Evolutionary conservation across 2,888 invertebrate species (phyloP).

Genomic region (Euclidia mi): DNA sequence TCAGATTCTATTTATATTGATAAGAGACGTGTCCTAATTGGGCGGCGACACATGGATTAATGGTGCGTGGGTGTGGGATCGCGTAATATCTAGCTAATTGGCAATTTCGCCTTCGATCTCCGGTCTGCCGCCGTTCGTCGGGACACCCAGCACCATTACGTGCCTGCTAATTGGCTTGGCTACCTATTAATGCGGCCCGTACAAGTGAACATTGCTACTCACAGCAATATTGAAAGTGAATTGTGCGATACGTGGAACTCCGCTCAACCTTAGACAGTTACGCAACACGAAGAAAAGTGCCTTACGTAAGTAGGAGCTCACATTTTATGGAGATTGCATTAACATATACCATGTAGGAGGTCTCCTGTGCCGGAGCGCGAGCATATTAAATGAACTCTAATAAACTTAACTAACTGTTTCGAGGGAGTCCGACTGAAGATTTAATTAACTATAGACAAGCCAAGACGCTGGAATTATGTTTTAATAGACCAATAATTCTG

Average conservation of each 20-base stretch:
- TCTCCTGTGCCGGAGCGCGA: constrained; percentile 18
- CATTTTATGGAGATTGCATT: constrained; percentile 41
- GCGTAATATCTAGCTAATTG: constrained; percentile 81
- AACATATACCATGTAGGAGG: constrained; percentile 25
- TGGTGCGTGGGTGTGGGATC: constrained; percentile 51
- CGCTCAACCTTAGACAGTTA: not conserved
- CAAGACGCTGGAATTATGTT: not conserved
- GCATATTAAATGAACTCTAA: constrained; percentile 24
- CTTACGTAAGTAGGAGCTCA: constrained; percentile 1
- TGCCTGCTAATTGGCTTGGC: constrained; percentile 65
- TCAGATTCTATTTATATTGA: constrained; percentile 38
- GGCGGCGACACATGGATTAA: constrained; percentile 54
- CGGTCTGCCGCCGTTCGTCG: constrained; percentile 66
- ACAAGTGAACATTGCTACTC: constrained; percentile 42
- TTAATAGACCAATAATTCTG: not conserved
- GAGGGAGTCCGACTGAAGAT: constrained; percentile 15
- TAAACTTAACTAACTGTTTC: constrained; percentile 23
- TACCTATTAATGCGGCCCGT: constrained; percentile 59
- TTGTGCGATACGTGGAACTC: constrained; percentile 19
- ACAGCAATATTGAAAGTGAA: constrained; percentile 35
- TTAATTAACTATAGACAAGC: constrained; percentile 21
- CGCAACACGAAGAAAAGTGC: not conserved
- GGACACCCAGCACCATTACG: constrained; percentile 66
- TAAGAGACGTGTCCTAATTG: constrained; percentile 59
- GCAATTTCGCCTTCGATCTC: constrained; percentile 85